Percentiles rank a stretch among this genome's conserved stretches.
phyloP scores from a whole-genome alignment of 2,797 vertebrate species.

The Smutsia gigantea region DNA sequence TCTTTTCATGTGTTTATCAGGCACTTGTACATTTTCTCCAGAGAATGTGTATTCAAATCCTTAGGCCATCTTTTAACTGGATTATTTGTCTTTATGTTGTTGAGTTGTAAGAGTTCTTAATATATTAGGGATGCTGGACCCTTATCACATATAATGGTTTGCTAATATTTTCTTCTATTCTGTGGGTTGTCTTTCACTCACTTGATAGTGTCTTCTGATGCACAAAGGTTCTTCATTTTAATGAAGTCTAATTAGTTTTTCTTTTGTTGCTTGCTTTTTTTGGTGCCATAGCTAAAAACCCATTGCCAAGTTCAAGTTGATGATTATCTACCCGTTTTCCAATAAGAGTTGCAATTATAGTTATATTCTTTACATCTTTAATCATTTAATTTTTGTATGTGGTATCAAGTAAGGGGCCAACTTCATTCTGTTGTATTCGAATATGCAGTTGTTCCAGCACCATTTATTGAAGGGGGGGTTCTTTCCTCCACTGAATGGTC shows the following conservation, averaged over 20 bases:
- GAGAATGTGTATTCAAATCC: background rate
- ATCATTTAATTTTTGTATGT: conserved; percentile 1
- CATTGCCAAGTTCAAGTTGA: background rate
- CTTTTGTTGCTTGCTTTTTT: background rate
- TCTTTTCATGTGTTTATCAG: background rate
- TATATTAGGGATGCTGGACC: background rate
- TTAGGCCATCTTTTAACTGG: background rate
- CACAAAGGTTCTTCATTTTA: background rate
- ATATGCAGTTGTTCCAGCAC: background rate
- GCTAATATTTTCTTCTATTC: background rate
- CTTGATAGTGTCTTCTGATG: background rate
- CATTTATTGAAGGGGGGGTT: conserved; percentile 16
- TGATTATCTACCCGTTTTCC: background rate
- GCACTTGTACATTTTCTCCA: conserved; percentile 9
- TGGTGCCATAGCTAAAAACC: background rate
- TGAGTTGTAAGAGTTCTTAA: background rate
- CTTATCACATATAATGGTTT: conserved; percentile 6
- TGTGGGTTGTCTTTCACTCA: background rate
- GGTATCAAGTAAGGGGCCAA: background rate
- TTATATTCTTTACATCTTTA: conserved; percentile 27
- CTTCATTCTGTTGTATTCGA: background rate
- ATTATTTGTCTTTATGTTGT: background rate
- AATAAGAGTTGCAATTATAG: background rate
- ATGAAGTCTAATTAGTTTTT: background rate
- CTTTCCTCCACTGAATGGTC: background rate